Percentiles rank a stretch among this genome's conserved stretches.
These are phyloP conservation scores for Oncorhynchus clarkii DNA, from an alignment of 2,113 vertebrate species.

Conservation along the genomic window DNA sequence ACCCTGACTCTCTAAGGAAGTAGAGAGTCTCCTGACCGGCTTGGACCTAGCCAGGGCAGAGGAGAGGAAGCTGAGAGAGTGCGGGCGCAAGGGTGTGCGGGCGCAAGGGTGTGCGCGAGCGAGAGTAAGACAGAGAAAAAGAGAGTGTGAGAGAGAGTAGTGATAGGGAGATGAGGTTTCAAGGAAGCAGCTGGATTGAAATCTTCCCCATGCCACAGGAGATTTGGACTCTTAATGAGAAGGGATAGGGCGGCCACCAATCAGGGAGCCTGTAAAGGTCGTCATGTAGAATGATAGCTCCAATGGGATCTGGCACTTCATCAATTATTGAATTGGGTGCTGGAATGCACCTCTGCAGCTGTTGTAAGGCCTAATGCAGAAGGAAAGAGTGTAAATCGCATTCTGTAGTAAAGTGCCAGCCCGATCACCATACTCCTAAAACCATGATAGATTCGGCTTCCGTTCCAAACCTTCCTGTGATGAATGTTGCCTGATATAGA, in stretches of 20 bases:
- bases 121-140: not conserved
- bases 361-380: constrained; percentile 13
- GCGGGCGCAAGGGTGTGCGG: constrained; percentile 49
- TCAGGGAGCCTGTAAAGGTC: constrained; percentile 34
- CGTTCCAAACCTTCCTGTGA: not conserved
- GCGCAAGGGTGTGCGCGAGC: constrained; percentile 30
- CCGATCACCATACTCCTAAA: not conserved
- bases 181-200: constrained; percentile 35
- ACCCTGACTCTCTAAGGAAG: constrained; percentile 50
- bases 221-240: constrained; percentile 28
- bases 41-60: constrained; percentile 6
- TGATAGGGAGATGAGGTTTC: constrained; percentile 25
- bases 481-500: not conserved
- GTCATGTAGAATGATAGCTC: constrained; percentile 53
- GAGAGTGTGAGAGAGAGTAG: not conserved
- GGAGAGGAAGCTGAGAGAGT: constrained; percentile 4
- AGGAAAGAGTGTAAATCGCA: constrained; percentile 9
- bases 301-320: constrained; percentile 60
- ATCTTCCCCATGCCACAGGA: constrained; percentile 30
- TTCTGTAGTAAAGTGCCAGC: not conserved
- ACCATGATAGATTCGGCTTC: not conserved
- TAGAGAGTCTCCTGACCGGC: not conserved
- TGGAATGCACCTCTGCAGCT: constrained; percentile 38
- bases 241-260: constrained; percentile 26
- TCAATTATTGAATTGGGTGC: constrained; percentile 62